Evolutionary conservation across 2,888 invertebrate genomes (phyloP).

Genomic region (Acleris laterana): DNA sequence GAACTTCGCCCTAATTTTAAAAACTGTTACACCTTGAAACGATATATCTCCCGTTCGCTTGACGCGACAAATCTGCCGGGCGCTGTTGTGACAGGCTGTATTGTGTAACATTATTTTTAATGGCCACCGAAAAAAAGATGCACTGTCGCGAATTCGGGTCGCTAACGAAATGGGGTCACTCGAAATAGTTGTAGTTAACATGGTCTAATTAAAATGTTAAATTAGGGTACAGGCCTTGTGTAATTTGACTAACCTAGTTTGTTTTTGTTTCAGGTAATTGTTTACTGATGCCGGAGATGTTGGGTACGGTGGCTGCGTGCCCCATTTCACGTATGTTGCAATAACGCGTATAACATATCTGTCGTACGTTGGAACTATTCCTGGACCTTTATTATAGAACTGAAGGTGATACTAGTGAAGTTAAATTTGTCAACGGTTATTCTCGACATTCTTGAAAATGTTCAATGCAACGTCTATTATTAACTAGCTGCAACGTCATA

Average conservation of each 20-base stretch:
- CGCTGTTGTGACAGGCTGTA: conserved; percentile 68
- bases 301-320: conserved; percentile 35
- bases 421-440: conserved; percentile 76
- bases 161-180: conserved; percentile 73
- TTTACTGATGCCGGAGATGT: conserved; percentile 3
- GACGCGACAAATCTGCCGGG: conserved; percentile 64
- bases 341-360: conserved; percentile 66
- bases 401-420: conserved; percentile 76
- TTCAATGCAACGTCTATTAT: conserved; percentile 68
- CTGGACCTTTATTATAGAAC: conserved; percentile 68
- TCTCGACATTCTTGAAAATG: conserved; percentile 64
- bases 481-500: conserved; percentile 39
- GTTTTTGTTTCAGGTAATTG: conserved; percentile 70
- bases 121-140: conserved; percentile 65
- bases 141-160: conserved; percentile 77
- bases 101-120: conserved; percentile 76
- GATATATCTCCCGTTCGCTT: conserved; percentile 64
- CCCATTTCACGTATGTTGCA: conserved; percentile 26
- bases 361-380: conserved; percentile 65
- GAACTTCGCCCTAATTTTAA: conserved; percentile 43
- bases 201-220: conserved; percentile 71
- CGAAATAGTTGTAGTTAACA: conserved; percentile 76
- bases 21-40: conserved; percentile 58
- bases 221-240: conserved; percentile 26
- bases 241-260: conserved; percentile 41